A percentile compares a stretch with the other conserved stretches of the same genome.
Conservation (phyloP, 2,113 vertebrate genomes). For the Paratilapia polleni region DNA sequence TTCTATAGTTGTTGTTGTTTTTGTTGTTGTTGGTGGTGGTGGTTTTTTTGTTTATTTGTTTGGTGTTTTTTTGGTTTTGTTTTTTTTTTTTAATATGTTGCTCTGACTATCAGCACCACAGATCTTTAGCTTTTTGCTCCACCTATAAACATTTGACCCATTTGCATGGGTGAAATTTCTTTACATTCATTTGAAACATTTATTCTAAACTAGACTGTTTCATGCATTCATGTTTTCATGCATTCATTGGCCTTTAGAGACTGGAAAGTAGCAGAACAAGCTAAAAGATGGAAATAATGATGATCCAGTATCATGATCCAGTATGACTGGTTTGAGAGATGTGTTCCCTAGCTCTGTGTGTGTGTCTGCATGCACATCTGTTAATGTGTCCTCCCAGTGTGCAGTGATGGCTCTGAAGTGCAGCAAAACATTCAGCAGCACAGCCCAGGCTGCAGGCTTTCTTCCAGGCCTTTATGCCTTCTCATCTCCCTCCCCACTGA, state of each 20-base stretch:
- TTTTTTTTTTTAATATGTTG: not conserved
- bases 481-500: slow-evolving; percentile 44
- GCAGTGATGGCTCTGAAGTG: slow-evolving; percentile 3
- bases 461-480: slow-evolving; percentile 27
- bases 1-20: too few relatives aligned
- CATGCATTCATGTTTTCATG: too few relatives aligned
- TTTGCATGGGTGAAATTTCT: not conserved
- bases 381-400: slow-evolving; percentile 12
- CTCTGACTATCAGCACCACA: not conserved
- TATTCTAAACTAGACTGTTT: not conserved
- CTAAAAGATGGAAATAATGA: not conserved
- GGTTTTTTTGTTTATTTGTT: too few relatives aligned
- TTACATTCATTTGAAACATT: not conserved
- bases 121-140: not conserved
- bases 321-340: not conserved
- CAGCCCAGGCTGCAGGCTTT: slow-evolving; percentile 29
- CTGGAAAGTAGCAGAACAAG: not conserved
- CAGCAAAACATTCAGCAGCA: slow-evolving; percentile 24
- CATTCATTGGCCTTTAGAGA: not conserved
- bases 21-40: too few relatives aligned
- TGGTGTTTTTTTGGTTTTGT: too few relatives aligned
- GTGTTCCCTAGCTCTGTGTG: not conserved
- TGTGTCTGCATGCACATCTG: not conserved
- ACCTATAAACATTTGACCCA: not conserved
- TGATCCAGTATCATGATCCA: not conserved